Percentiles rank a stretch among this genome's conserved stretches.
Conservation (phyloP, 92 coral and sea anemone species). For the Actinostola sp. region DNA sequence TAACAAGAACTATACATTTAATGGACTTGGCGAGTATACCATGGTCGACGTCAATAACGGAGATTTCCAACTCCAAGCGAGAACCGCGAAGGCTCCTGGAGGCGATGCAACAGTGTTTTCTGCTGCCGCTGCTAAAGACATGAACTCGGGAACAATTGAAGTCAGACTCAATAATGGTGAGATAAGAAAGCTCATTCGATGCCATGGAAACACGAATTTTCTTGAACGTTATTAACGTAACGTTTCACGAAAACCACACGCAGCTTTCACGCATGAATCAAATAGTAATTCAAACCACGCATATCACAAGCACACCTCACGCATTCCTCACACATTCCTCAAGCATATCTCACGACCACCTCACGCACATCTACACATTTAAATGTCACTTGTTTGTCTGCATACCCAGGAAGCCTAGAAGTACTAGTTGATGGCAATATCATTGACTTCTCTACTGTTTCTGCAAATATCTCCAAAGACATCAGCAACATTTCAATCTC, state of each 20-base stretch:
- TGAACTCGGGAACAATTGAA: slow-evolving; percentile 51
- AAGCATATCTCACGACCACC: too few species aligned
- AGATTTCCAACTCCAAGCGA: slow-evolving; percentile 65
- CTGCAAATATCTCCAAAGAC: slow-evolving; percentile 19
- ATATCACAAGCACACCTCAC: too few species aligned
- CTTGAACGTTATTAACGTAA: slow-evolving; percentile 16
- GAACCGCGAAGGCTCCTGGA: slow-evolving; percentile 36
- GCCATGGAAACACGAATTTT: slow-evolving; percentile 21
- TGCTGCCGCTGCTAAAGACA: slow-evolving; percentile 55
- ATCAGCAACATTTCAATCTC: slow-evolving; percentile 30
- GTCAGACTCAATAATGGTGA: slow-evolving; percentile 39
- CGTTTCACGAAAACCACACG: background rate
- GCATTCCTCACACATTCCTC: too few species aligned
- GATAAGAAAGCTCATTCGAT: slow-evolving; percentile 12
- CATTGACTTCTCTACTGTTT: slow-evolving; percentile 4
- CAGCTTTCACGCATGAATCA: too few species aligned
- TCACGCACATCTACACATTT: too few species aligned
- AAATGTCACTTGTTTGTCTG: too few species aligned
- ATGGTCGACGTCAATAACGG: slow-evolving; percentile 45
- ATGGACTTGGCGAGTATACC: slow-evolving; percentile 53
- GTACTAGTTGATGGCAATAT: slow-evolving; percentile 34
- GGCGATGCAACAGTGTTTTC: slow-evolving; percentile 60
- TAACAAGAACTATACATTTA: slow-evolving; percentile 57
- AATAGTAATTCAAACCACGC: too few species aligned
- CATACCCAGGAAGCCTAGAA: slow-evolving; percentile 30